Base-by-base conservation (phyloP, 1,140 invertebrate species). In the Calephelis nemesis region DNA sequence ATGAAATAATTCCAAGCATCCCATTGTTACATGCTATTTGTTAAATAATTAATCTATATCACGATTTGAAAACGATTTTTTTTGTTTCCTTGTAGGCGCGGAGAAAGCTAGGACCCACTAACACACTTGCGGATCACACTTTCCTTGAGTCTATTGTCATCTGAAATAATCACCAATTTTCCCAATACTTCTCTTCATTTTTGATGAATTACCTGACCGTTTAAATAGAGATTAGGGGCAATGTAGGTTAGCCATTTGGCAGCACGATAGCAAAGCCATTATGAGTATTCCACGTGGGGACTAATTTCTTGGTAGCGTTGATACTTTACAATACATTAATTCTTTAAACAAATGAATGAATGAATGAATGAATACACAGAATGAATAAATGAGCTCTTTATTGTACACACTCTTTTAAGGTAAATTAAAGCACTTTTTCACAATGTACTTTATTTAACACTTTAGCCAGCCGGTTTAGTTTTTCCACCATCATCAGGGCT, bases 71-170 rank as follows among this genome's bases (percentile, higher is more conserved):
- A 81, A 83, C 79, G 64, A 76, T 72, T 76, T 79, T 82, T 86
- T 79, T 78, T 75, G 74, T 81, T 78, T 75, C 67, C 68, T 60
- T 75, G 47, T 58, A 70, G 63, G 66, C 62, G 65, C 71, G 77
- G 85, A 90, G 87, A 90, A 90, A 90, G 87, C 83, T 75, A 73
- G 77, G 79, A 76, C 83, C 85, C 72, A 88, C 80, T 88, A 77
- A 86, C 84, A 82, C 67, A 87, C 74, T 83, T 79, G 47, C 54
- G 69, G 67, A 74, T 75, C 74, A 58, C 54, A 86, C 85, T 88
- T 90, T 90, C 85, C 85, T 86, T 84, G 74, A 70, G 68, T 68
- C 73, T 54, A 77, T 78, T 77, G 74, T 74, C 74, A 67, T 78
- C 76, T 68, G 73, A 75, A 77, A 78, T 74, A 75, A 68, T 49